Evolutionary conservation across 2,888 invertebrate species (phyloP).

Genomic region (Xestobium rufovillosum): DNA sequence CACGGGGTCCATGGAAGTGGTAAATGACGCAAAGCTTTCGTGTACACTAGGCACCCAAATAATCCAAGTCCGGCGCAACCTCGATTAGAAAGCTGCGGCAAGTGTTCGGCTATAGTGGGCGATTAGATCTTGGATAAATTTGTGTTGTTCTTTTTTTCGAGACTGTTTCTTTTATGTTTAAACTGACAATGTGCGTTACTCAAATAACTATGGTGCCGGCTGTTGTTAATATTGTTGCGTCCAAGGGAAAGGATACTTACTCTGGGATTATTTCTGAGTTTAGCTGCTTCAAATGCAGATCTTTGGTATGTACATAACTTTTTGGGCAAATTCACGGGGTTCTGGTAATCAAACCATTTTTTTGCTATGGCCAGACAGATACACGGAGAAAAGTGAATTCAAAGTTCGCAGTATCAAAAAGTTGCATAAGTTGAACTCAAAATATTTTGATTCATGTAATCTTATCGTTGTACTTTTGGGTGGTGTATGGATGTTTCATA

Average conservation of each 20-base stretch:
- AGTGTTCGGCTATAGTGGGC: background rate
- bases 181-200: slow-evolving; percentile 39
- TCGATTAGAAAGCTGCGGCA: slow-evolving; percentile 19
- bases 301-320: slow-evolving; percentile 40
- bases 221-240: slow-evolving; percentile 41
- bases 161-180: slow-evolving; percentile 5
- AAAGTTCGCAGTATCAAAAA: too few species aligned
- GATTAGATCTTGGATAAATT: background rate
- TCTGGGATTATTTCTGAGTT: slow-evolving; percentile 40
- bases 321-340: too few species aligned
- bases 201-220: slow-evolving; percentile 41
- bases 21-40: slow-evolving; percentile 25
- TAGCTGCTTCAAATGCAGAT: slow-evolving; percentile 37
- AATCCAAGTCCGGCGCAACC: slow-evolving; percentile 26
- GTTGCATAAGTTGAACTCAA: too few species aligned
- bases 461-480: too few species aligned
- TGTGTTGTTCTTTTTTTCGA: background rate
- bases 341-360: too few species aligned
- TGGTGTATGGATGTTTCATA: too few species aligned
- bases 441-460: too few species aligned
- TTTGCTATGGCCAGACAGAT: too few species aligned
- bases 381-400: too few species aligned
- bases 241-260: slow-evolving; percentile 41
- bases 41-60: too few species aligned
- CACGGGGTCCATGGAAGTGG: slow-evolving; percentile 23